Base-by-base conservation (phyloP, 2,113 vertebrate species). In the Pseudonaja textilis region DNA sequence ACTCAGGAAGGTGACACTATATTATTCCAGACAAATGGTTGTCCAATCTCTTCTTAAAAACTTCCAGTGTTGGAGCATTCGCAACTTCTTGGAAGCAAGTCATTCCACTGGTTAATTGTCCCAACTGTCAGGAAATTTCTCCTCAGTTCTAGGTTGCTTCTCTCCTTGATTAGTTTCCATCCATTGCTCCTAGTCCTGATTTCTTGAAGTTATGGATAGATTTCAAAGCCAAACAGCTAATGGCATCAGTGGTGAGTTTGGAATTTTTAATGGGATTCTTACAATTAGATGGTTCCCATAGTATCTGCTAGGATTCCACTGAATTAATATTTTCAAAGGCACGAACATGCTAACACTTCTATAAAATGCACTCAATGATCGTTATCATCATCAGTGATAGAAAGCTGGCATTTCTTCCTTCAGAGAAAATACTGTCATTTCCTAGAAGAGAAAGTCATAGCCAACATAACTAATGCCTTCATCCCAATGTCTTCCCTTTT, bases 201-300 rank as follows among this genome's bases (percentile, higher is more conserved):
- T 88, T 47, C 57, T 87, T 42, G 93, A 95, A 96, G 96, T 95
- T 96, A 94, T 90, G 94, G 96, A 96, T 91, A 96, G 94, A 96
- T 93, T 87, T 95, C 95, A 97, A 91, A 64, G 91, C 81, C 94
- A 93, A 16, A 7, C 59, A 85, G 54, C 93, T 90, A 91, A 20
- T 90, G 25, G 86, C 94, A 88, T 0, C 2, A 64, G 74, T 26
- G n/a, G 59, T 22, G 0, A 20, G 23, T n/a, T 81, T 55, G 91
- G 34, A 55, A 59, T 26, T 45, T 45, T n/a, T 54, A 3, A 18
- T 29, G 45, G 2, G 8, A 64, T 29, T 64, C 29, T 69, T 69
- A n/a, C 23, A 61, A 61, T 61, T 61, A 26, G 57, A 1, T 61
- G 59, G 25, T 61, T 61, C 25, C 25, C 59, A 61, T 34, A 16